These are phyloP conservation scores for Morelia viridis DNA, from an alignment of 2,797 vertebrate species.

Conservation along the genomic window DNA sequence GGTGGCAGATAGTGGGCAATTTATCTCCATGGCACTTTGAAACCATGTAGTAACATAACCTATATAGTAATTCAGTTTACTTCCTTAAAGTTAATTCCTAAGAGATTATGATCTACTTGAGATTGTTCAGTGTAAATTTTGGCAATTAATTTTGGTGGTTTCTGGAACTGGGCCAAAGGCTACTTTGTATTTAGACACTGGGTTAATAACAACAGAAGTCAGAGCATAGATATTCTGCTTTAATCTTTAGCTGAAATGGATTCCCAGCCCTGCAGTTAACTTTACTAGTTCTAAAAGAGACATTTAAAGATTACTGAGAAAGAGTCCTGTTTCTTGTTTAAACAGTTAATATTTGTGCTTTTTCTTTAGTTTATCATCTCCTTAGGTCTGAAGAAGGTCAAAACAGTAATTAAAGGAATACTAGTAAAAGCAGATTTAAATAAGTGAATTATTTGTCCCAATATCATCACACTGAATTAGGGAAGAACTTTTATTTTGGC, in stretches of 20 bases:
- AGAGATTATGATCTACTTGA: neutral
- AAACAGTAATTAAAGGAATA: no score
- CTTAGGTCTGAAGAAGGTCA: neutral
- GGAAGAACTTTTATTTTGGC: no score
- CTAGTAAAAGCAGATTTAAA: no score
- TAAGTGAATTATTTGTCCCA: no score
- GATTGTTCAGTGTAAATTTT: neutral
- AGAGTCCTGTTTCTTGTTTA: neutral
- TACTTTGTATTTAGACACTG: neutral
- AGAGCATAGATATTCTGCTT: neutral
- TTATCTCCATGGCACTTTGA: neutral
- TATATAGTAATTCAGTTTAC: neutral
- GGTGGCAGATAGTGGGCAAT: neutral
- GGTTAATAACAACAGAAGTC: neutral
- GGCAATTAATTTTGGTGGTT: neutral
- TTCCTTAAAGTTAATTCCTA: neutral
- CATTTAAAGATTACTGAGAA: neutral
- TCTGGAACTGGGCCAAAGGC: neutral
- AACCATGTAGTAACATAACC: neutral
- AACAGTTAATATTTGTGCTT: neutral
- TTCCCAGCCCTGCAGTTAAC: neutral
- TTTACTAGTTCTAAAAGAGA: neutral
- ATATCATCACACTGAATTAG: no score
- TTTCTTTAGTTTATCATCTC: neutral
- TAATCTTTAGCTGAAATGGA: neutral